Conservation (phyloP, 2,113 vertebrate species). For the Camelus bactrianus region DNA sequence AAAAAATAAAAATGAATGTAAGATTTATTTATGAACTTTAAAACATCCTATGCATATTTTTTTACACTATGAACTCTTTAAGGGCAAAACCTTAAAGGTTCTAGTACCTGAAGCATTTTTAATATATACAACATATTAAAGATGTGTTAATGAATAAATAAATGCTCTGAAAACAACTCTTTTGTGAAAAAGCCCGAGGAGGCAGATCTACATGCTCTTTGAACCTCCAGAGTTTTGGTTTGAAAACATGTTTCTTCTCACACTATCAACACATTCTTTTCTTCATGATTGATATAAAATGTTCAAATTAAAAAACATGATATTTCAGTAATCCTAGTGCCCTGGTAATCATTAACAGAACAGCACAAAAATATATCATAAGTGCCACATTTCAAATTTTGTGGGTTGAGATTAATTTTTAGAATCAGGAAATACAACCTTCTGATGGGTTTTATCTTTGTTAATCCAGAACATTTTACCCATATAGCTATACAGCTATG, state of each 20-base stretch:
- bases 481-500: neutral
- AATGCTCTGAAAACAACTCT: neutral
- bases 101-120: neutral
- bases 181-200: neutral
- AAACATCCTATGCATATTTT: neutral
- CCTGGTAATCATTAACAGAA: neutral
- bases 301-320: neutral
- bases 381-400: neutral
- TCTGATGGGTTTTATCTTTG: neutral
- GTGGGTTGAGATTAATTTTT: neutral
- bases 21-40: constrained; percentile 38
- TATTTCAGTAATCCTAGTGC: neutral
- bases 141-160: neutral
- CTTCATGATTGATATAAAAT: neutral
- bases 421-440: neutral
- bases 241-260: neutral
- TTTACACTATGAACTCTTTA: neutral
- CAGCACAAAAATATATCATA: neutral
- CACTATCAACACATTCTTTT: neutral
- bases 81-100: neutral
- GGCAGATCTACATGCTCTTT: neutral
- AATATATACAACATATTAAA: neutral
- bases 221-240: neutral
- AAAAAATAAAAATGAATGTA: neutral
- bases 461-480: neutral